Conservation (phyloP, 23 tunicate genomes). For the Ascidia mentula region DNA sequence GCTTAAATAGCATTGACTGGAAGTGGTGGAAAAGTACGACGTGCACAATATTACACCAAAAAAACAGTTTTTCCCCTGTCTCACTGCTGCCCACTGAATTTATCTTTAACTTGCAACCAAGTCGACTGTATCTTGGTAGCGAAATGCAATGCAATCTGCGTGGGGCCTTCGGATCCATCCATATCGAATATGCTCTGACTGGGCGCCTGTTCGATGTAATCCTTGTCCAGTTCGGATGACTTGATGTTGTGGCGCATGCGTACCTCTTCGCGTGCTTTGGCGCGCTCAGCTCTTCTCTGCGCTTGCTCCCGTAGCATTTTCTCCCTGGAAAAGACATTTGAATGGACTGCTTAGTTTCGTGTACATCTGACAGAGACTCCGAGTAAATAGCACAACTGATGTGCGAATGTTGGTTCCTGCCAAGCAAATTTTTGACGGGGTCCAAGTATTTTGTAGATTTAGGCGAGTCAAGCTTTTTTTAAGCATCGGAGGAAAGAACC, state of each 20-base stretch:
- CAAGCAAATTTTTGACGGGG: too few relatives aligned
- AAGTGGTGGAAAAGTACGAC: too few relatives aligned
- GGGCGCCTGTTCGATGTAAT: not conserved
- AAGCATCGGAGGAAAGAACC: too few relatives aligned
- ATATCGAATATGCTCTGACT: not conserved
- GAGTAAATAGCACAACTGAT: too few relatives aligned
- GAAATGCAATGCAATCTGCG: not conserved
- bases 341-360: too few relatives aligned
- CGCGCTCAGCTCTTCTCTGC: constrained; percentile 13
- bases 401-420: too few relatives aligned
- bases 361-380: too few relatives aligned
- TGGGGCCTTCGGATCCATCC: not conserved
- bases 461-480: too few relatives aligned
- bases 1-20: too few relatives aligned
- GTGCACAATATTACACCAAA: too few relatives aligned
- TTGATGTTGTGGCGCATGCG: constrained; percentile 2
- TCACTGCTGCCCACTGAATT: not conserved
- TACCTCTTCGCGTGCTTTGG: constrained; percentile 14
- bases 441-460: too few relatives aligned
- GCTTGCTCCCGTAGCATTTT: constrained; percentile 11
- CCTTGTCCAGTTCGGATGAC: not conserved
- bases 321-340: constrained; percentile 7
- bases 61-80: too few relatives aligned
- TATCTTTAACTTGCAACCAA: not conserved
- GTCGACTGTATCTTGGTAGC: not conserved